A percentile compares a stretch with the other conserved stretches of the same genome.
Evolutionary conservation across 1,140 invertebrate genomes (phyloP).

Genomic region (Aleiodes sp.): DNA sequence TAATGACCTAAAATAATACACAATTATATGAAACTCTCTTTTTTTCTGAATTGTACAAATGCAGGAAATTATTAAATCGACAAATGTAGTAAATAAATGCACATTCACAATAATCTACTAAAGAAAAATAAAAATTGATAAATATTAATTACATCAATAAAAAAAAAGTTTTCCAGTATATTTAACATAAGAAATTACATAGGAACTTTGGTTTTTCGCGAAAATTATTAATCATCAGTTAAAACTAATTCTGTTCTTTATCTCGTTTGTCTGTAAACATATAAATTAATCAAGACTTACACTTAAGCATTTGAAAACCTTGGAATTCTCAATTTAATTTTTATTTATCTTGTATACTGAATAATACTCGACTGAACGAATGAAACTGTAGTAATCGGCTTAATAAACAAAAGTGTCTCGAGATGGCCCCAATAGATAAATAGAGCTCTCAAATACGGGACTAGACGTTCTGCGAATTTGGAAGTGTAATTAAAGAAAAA

Average conservation of each 20-base stretch:
- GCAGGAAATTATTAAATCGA: neutral
- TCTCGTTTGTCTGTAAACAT: neutral
- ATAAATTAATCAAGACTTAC: too few species aligned
- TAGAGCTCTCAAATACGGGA: too few species aligned
- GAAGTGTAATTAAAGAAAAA: conserved; percentile 31
- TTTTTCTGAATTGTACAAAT: conserved; percentile 7
- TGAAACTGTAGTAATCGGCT: too few species aligned
- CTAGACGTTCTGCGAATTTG: neutral
- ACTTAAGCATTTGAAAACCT: too few species aligned
- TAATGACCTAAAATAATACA: neutral
- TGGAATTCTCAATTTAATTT: too few species aligned
- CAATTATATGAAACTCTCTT: neutral
- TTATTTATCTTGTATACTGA: too few species aligned
- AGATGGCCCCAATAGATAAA: too few species aligned
- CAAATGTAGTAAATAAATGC: neutral
- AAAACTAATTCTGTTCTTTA: neutral
- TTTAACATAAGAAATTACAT: neutral
- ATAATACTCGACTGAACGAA: too few species aligned
- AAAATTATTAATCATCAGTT: neutral
- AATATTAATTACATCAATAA: conserved; percentile 4
- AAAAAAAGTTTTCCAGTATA: neutral
- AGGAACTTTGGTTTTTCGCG: conserved; percentile 2
- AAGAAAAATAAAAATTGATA: conserved; percentile 9
- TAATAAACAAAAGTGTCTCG: too few species aligned
- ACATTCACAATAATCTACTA: too few species aligned